Evolutionary conservation across 2,888 invertebrate species (phyloP), one percentile per base, ranked within the genome.

Genomic region (Petrophora chlorosata): DNA sequence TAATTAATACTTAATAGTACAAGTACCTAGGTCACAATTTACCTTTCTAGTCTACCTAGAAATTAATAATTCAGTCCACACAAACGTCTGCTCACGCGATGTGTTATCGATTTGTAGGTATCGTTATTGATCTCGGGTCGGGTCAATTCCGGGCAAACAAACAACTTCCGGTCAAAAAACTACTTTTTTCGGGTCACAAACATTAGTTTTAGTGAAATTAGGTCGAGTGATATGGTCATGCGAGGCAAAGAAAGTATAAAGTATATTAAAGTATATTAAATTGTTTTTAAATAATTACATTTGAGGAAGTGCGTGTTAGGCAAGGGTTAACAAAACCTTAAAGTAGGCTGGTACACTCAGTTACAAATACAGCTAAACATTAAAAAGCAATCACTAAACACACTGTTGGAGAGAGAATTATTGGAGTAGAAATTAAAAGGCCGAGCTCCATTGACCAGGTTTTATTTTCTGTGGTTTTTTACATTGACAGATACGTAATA

Each of bases 61-160:
- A 42, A 26, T 39, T 23, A 46, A 34, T 40, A 34, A 39, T 33
- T 46, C 2, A 26, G 15, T 12, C 2, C 30, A 19, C 8, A n/a
- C 5, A 25, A 29, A 5, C 8, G 25, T 3, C 13, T 15, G 19
- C 3, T 5, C 28, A 17, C 23, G 9, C 25, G 22, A 29, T 22
- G 39, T 28, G 39, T 39, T 28, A 26, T n/a, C 33, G 33, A 28
- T 28, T 32, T 29, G 9, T 39, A 28, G n/a, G n/a, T n/a, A n/a
- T n/a, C n/a, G n/a, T 23, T 35, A 50, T 43, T 39, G 38, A 43
- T 51, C 39, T 51, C 39, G 17, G 9, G 15, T 5, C 15, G 14
- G 48, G 48, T 48, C 39, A 44, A n/a, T 40, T 40, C 35, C 44
- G 43, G 34, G 43, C 41, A 41, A 30, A 14, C 26, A 10, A 17